Percentiles rank a stretch among this genome's conserved stretches.
Conservation (phyloP, 1,140 invertebrate species). For the Holcopasites calliopsidis region DNA sequence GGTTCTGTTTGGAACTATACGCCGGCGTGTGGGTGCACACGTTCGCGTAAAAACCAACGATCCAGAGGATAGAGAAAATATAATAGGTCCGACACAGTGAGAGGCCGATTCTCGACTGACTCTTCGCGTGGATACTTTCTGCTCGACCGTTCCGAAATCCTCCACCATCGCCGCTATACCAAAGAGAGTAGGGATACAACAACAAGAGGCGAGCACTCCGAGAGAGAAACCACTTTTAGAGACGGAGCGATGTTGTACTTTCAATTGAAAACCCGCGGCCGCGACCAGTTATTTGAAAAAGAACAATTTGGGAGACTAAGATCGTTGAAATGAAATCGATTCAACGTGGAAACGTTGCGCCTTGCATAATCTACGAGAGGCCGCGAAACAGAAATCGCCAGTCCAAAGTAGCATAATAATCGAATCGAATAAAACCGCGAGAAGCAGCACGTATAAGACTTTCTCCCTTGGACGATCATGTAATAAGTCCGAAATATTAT, state of each 20-base stretch:
- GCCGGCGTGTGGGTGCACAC: no score
- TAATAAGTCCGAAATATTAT: slow-evolving; percentile 35
- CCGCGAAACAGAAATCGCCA: background rate
- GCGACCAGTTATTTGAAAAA: no score
- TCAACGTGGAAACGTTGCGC: no score
- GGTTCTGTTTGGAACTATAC: no score
- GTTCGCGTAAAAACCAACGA: background rate
- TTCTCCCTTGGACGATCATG: slow-evolving; percentile 7
- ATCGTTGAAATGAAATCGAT: no score
- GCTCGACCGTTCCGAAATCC: slow-evolving; percentile 60
- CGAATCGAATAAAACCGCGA: background rate
- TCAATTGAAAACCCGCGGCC: no score
- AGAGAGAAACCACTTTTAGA: no score
- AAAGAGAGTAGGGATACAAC: no score
- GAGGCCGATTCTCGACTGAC: slow-evolving; percentile 75
- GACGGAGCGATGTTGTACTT: no score
- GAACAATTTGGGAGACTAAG: no score
- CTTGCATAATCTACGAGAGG: background rate
- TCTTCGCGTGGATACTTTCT: slow-evolving; percentile 57
- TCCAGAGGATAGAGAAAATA: slow-evolving; percentile 1
- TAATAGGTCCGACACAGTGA: slow-evolving; percentile 71
- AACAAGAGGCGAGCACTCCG: no score
- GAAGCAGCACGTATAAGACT: background rate
- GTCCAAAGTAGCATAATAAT: background rate
- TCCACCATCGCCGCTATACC: no score